Percentiles rank a stretch among this genome's conserved stretches.
Evolutionary conservation across 2,888 invertebrate species (phyloP).

Genomic region (Luperina testacea): DNA sequence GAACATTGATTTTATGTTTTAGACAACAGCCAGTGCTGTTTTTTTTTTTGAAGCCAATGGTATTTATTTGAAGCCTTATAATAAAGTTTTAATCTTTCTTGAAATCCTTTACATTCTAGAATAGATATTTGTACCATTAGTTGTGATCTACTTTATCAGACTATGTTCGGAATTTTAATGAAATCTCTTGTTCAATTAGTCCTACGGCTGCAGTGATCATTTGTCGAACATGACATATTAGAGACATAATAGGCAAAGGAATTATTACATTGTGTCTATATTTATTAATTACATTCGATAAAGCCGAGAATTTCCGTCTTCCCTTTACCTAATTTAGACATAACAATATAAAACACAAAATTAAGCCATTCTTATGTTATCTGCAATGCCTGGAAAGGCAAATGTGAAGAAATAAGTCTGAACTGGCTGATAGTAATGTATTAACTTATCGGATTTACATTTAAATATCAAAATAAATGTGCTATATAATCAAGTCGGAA

Average conservation of each 20-base stretch:
- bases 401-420: neutral
- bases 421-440: neutral
- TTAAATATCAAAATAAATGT: neutral
- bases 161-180: slow-evolving; percentile 54
- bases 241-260: slow-evolving; percentile 54
- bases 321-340: slow-evolving; percentile 34
- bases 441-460: neutral
- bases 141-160: slow-evolving; percentile 43
- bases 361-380: slow-evolving; percentile 8
- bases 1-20: slow-evolving; percentile 39
- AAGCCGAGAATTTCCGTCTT: slow-evolving; percentile 18
- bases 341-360: slow-evolving; percentile 19
- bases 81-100: slow-evolving; percentile 4
- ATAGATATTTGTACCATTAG: slow-evolving; percentile 14
- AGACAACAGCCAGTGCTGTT: slow-evolving; percentile 8
- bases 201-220: slow-evolving; percentile 44
- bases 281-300: slow-evolving; percentile 47
- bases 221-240: slow-evolving; percentile 57
- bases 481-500: neutral
- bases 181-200: slow-evolving; percentile 53
- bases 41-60: slow-evolving; percentile 12
- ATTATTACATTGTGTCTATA: slow-evolving; percentile 46
- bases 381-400: neutral
- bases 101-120: slow-evolving; percentile 22
- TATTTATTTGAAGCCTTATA: neutral